Percentiles rank a stretch among this genome's conserved stretches.
These are phyloP conservation scores for Andrena trimmerana DNA, from an alignment of 2,888 invertebrate species.

Conservation along the genomic window DNA sequence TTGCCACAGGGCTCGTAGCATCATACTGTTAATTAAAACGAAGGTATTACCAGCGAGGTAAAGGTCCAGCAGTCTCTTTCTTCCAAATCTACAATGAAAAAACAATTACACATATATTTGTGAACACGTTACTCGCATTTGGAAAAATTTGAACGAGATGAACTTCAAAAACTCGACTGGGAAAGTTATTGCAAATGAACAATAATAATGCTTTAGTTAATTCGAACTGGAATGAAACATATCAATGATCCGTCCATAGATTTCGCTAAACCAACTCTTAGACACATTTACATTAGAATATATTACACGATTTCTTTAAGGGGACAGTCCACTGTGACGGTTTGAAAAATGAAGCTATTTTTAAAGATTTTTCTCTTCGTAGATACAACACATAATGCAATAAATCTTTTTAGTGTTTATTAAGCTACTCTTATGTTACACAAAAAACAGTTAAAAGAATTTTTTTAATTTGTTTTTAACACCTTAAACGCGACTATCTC, in stretches of 20 bases:
- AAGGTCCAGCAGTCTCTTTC: slow-evolving; percentile 67
- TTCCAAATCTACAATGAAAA: slow-evolving; percentile 73
- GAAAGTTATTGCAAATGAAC: not conserved
- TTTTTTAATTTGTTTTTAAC: no score
- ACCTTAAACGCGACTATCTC: no score
- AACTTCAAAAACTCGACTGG: not conserved
- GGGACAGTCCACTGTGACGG: no score
- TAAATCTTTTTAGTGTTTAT: no score
- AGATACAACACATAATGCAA: no score
- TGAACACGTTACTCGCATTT: not conserved
- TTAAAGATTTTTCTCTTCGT: no score
- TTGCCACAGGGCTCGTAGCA: slow-evolving; percentile 37
- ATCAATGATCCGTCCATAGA: slow-evolving; percentile 26
- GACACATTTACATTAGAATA: not conserved
- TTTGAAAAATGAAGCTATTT: no score
- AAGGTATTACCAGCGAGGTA: slow-evolving; percentile 59
- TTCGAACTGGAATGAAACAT: slow-evolving; percentile 23
- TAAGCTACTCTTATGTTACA: no score
- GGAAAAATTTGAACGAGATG: slow-evolving; percentile 4
- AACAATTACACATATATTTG: slow-evolving; percentile 41
- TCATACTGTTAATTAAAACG: slow-evolving; percentile 56
- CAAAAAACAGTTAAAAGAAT: no score
- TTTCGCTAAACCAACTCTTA: slow-evolving; percentile 15
- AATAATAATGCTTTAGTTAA: slow-evolving; percentile 11
- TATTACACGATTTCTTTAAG: not conserved